phyloP scores from a whole-genome alignment of 2,888 invertebrate genomes.

The Erebia aethiops region DNA sequence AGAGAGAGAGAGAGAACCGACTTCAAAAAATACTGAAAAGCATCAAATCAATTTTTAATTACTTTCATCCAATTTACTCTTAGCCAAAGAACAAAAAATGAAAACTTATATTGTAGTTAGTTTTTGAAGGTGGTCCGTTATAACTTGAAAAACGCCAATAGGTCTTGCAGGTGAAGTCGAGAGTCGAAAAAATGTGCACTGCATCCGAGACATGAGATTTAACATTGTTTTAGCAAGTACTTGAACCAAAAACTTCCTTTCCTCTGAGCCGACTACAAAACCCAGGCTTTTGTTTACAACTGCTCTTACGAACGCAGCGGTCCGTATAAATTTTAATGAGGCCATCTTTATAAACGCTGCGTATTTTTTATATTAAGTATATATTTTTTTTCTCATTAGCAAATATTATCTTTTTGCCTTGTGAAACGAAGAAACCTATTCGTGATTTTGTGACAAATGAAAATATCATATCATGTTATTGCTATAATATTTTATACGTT shows the following conservation, averaged over 20 bases:
- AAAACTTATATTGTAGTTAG: no score
- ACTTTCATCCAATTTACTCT: no score
- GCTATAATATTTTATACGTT: neutral
- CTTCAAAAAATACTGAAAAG: no score
- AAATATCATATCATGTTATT: neutral
- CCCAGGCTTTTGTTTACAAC: slow-evolving; percentile 51
- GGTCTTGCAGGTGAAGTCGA: no score
- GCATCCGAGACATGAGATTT: slow-evolving; percentile 25
- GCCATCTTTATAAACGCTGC: slow-evolving; percentile 49
- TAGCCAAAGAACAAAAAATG: no score
- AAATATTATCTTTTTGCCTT: slow-evolving; percentile 32
- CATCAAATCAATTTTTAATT: no score
- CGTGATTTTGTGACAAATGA: slow-evolving; percentile 1
- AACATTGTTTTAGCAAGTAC: slow-evolving; percentile 35
- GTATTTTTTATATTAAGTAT: slow-evolving; percentile 44
- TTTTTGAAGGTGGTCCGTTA: no score
- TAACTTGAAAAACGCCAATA: neutral
- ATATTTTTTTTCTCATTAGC: slow-evolving; percentile 44
- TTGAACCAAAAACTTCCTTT: slow-evolving; percentile 38
- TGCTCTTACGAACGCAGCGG: slow-evolving; percentile 60
- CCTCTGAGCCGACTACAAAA: slow-evolving; percentile 33
- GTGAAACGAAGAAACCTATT: slow-evolving; percentile 24
- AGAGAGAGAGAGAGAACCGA: no score
- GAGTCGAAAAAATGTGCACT: slow-evolving; percentile 7
- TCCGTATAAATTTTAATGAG: slow-evolving; percentile 74